Evolutionary conservation across 2,797 vertebrate species (phyloP), one percentile per base, ranked within the genome.

Genomic region (Oreochromis mossambicus): DNA sequence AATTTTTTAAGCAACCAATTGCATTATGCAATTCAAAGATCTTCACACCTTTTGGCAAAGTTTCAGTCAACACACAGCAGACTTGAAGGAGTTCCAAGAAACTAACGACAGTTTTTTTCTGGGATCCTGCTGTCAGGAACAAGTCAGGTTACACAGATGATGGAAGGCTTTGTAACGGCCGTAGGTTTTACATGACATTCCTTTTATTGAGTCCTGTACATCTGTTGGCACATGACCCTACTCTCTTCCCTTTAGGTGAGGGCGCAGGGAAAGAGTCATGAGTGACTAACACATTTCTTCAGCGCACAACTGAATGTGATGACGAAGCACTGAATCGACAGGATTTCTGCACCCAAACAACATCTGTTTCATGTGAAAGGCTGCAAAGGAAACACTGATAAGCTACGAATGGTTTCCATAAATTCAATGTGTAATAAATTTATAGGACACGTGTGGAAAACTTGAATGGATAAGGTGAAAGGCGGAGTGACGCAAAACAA

Each of bases 281-380:
- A 26, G 78, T 95, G 93, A 95, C 76, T 94, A 94, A 95, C 52
- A 12, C 29, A 3, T 81, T 75, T 80, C 43, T 81, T 50, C 56
- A 5, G 21, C 19, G 10, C 54, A 24, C 15, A 77, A 85, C 87
- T 50, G 7, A 80, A 81, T 79, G 77, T 29, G 86, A 90, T 92
- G 92, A 95, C 68, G 86, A 88, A 79, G 89, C 83, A 73, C 61
- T 94, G 92, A 94, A 89, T 94, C 78, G 9, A 79, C 82, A 77
- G 75, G 80, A 56, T 88, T 88, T 52, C 26, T 52, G 87, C 84
- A 86, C 87, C 83, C 75, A 80, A 89, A 89, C 82, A 93, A 92
- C 92, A 93, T 89, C 89, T 92, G 92, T 81, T 88, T 79, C 17
- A 79, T 46, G 70, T 78, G 85, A 89, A 36, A 80, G 26, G 11